Base-by-base conservation (phyloP, 2,888 invertebrate species). In the Zootermopsis nevadensis region DNA sequence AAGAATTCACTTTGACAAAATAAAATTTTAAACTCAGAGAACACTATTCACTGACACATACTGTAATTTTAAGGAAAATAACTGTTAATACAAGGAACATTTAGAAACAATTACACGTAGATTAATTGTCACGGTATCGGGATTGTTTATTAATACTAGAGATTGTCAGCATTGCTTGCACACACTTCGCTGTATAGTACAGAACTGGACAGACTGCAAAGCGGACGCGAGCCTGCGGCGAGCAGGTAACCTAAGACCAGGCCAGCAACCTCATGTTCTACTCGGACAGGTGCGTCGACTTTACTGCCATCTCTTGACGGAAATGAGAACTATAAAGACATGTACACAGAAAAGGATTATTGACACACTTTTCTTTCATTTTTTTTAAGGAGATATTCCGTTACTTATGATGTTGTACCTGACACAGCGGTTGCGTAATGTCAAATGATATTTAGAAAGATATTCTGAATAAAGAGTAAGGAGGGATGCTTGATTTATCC, bases 251-350 rank as follows among this genome's bases (percentile, higher is more conserved):
- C 74, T n/a, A 38, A 3, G n/a, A 35, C n/a, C 74, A 35, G 74
- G 74, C 74, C 74, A 74, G 38, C 74, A 74, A 74, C 74, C 74
- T 74, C n/a, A n/a, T 74, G 60, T 60, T 60, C 60, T 74, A n/a
- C 69, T 22, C 6, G 4, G n/a, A 74, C 74, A 74, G 74, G 74
- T 74, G 74, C 27, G 35, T 38, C 74, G 31, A 74, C 74, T 74
- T 31, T 42, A 35, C 74, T 38, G 24, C 74, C 74, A 74, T 74
- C 74, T 74, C 74, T 74, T 74, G 33, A 69, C 33, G 8, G 22
- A 33, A 30, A 2, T 31, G 33, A 33, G 19, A 69, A 69, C 69
- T 69, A 69, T 33, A 27, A 60, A 8, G n/a, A 60, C n/a, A 12
- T 27, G n/a, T 60, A 15, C 15, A 48, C 19, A 48, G 48, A 48